phyloP scores from a whole-genome alignment of 2,113 vertebrate species.

The Clarias batrachus region DNA sequence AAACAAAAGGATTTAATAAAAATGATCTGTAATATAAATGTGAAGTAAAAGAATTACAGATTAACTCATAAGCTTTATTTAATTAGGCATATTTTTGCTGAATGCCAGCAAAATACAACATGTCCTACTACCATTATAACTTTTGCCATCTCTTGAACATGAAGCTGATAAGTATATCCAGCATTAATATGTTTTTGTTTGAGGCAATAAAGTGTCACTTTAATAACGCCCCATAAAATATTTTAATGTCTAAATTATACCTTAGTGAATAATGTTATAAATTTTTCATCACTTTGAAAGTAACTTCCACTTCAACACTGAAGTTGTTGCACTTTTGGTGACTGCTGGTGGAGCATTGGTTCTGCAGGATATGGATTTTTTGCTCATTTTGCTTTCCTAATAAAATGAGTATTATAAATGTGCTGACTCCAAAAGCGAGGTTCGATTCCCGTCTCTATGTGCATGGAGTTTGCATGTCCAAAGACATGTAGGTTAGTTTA shows the following conservation, averaged over 20 bases:
- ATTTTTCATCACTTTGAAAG: conserved; percentile 19
- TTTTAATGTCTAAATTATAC: conserved; percentile 49
- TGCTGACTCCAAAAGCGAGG: no score
- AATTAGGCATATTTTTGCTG: not conserved
- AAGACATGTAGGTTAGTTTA: no score
- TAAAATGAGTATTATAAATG: not conserved
- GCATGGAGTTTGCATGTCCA: no score
- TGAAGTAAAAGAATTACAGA: not conserved
- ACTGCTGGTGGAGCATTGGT: not conserved
- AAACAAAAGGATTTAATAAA: conserved; percentile 4
- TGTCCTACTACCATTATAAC: not conserved
- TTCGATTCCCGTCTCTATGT: no score
- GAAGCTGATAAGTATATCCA: not conserved
- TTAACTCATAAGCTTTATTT: not conserved
- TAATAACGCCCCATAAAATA: conserved; percentile 36
- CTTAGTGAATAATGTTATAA: conserved; percentile 41
- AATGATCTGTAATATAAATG: not conserved
- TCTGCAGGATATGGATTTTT: not conserved
- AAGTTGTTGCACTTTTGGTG: conserved; percentile 21
- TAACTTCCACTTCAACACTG: conserved; percentile 41
- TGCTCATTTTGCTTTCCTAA: not conserved
- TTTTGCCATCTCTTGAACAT: no score
- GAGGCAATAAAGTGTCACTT: conserved; percentile 14
- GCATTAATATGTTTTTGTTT: conserved; percentile 25
- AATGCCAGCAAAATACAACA: not conserved